Evolutionary conservation across 2,797 vertebrate genomes (phyloP), one percentile per base, ranked within the genome.

Genomic region (Sebastes steindachneri): DNA sequence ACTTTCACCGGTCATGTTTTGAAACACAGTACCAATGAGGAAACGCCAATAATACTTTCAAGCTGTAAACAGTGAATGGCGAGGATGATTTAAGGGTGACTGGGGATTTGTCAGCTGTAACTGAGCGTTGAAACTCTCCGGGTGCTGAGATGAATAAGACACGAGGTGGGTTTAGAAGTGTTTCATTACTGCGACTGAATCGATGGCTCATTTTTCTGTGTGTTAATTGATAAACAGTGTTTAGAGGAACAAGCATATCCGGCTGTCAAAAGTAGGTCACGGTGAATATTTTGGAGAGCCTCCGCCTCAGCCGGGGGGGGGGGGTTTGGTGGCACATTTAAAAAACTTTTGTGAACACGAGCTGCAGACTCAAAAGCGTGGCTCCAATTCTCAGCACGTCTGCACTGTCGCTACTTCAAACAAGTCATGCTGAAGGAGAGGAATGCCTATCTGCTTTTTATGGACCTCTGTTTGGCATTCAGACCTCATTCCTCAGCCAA

Each of bases 401-500:
- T 41, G 55, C 82, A 55, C 86, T 81, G 86, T 88, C 68, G 70
- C 76, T 55, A 33, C 82, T 89, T 92, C 88, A 87, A 88, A 89
- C 80, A 75, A 76, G 77, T 63, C 78, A 8, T 1, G 75, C 80
- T 73, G 84, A 73, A 90, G 83, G 64, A 82, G 81, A 89, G 80
- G 85, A 86, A 82, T 74, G 83, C 68, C 84, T 79, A 62, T 85
- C 86, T 82, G 75, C 84, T 84, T 82, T 87, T 86, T 74, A 84
- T 64, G 73, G 83, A 86, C 80, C 80, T 77, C 73, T 75, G 84
- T 29, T 94, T 91, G 83, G 84, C 73, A 92, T 92, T 88, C 92
- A 87, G 79, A 78, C 78, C 86, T 79, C 86, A 75, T 84, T 72
- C 48, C 45, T 26, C 75, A 72, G 74, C 87, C 74, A 79, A 90